Conservation (phyloP, 2,113 vertebrate species). For the Lates calcarifer region DNA sequence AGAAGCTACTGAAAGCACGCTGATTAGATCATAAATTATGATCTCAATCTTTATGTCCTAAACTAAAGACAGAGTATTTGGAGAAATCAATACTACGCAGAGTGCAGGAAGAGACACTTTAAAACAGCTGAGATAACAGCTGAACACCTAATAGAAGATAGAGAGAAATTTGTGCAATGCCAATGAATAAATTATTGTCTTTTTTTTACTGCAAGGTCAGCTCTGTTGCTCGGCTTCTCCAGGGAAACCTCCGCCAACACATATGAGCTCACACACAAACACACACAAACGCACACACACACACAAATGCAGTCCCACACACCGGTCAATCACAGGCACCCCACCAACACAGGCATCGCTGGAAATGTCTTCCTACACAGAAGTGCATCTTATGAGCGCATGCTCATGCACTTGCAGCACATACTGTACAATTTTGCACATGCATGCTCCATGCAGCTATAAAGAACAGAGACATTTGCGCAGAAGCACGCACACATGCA, state of each 20-base stretch:
- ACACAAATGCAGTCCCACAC: constrained; percentile 49
- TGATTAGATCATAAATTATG: constrained; percentile 69
- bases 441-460: neutral
- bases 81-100: constrained; percentile 70
- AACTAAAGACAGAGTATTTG: constrained; percentile 53
- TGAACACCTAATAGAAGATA: constrained; percentile 51
- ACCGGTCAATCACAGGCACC: constrained; percentile 57
- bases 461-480: neutral
- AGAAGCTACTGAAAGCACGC: constrained; percentile 48
- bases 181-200: constrained; percentile 77
- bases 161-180: constrained; percentile 65
- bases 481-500: neutral
- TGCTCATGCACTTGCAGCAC: constrained; percentile 2
- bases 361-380: constrained; percentile 52
- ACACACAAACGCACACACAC: constrained; percentile 27
- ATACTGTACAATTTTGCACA: constrained; percentile 2
- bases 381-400: constrained; percentile 30
- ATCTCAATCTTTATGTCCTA: constrained; percentile 65
- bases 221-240: constrained; percentile 63
- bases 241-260: constrained; percentile 73
- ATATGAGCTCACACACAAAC: constrained; percentile 39
- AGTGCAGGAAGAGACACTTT: constrained; percentile 44
- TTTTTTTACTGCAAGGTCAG: constrained; percentile 74
- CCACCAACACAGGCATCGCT: constrained; percentile 58
- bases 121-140: constrained; percentile 59